These are phyloP conservation scores for Drosophila paucipuncta DNA, from an alignment of 2,888 invertebrate genomes.

Conservation along the genomic window DNA sequence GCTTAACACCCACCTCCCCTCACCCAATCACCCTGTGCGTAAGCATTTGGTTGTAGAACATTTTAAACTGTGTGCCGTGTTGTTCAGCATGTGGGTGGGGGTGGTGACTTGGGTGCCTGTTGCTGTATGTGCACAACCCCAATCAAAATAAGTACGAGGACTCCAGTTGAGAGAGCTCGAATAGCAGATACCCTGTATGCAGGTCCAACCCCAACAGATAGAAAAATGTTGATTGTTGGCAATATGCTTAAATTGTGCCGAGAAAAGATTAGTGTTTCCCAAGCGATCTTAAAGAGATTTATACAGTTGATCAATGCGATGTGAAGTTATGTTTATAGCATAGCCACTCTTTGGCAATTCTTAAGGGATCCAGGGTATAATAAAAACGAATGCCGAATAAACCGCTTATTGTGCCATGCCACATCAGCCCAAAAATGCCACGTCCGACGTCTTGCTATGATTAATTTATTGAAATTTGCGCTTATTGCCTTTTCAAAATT, in stretches of 20 bases:
- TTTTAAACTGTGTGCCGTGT: constrained; percentile 39
- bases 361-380: neutral
- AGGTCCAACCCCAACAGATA: neutral
- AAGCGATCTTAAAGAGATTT: neutral
- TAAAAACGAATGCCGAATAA: constrained; percentile 45
- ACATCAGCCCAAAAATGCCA: constrained; percentile 17
- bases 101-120: constrained; percentile 44
- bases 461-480: constrained; percentile 79
- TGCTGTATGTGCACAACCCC: constrained; percentile 36
- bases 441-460: constrained; percentile 64
- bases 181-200: neutral
- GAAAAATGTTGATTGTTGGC: neutral
- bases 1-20: neutral
- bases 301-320: neutral
- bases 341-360: neutral
- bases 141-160: neutral
- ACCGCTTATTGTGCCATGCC: constrained; percentile 56
- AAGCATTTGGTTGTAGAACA: constrained; percentile 70
- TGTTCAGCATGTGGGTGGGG: constrained; percentile 5
- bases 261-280: neutral
- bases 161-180: neutral
- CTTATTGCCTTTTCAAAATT: constrained; percentile 75
- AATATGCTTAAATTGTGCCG: neutral
- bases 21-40: constrained; percentile 29
- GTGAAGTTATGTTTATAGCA: neutral